Percentiles rank a stretch among this genome's conserved stretches.
phyloP scores from a whole-genome alignment of 2,113 vertebrate species.

The Pantherophis guttatus region DNA sequence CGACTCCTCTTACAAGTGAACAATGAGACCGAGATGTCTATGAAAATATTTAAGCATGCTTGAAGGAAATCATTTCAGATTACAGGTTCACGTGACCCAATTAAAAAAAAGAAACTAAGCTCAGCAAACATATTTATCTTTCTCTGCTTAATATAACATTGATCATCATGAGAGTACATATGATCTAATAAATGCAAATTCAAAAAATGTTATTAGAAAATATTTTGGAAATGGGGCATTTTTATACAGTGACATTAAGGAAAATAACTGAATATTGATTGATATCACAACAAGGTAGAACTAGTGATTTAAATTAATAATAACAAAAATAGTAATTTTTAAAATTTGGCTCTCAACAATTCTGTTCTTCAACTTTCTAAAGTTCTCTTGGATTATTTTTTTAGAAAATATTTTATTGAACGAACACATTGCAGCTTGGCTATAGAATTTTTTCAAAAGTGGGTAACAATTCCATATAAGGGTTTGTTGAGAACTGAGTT shows the following conservation, averaged over 20 bases:
- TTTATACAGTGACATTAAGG: neutral
- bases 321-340: neutral
- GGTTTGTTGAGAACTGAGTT: neutral
- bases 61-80: neutral
- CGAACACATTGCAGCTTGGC: neutral
- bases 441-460: neutral
- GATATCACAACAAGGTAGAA: neutral
- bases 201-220: neutral
- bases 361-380: neutral
- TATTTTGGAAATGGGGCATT: neutral
- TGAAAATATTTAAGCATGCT: neutral
- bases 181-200: neutral
- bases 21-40: neutral
- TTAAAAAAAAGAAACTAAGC: neutral
- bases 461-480: neutral
- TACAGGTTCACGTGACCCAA: neutral
- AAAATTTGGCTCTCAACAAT: neutral
- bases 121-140: neutral
- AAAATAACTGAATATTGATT: neutral
- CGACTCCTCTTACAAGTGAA: neutral
- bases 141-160: neutral
- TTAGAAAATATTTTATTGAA: neutral
- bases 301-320: neutral
- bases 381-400: neutral
- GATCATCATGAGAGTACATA: neutral